These are phyloP conservation scores for Anorthoa munda DNA, from an alignment of 2,888 invertebrate species.

Conservation along the genomic window DNA sequence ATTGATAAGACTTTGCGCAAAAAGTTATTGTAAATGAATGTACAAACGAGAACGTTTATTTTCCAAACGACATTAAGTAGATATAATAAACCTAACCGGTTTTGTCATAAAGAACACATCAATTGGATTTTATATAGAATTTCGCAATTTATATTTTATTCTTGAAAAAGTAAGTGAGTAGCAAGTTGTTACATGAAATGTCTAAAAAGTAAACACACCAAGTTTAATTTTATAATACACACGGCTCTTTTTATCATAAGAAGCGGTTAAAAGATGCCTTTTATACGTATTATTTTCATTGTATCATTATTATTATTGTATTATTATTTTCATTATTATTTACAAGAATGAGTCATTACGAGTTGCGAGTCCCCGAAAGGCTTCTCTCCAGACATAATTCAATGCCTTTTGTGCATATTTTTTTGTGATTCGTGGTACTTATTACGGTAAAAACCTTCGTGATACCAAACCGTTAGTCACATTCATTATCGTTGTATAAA, in stretches of 20 bases:
- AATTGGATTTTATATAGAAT: not conserved
- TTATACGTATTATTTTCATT: slow-evolving; percentile 54
- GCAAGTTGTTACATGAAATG: not conserved
- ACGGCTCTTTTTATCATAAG: slow-evolving; percentile 16
- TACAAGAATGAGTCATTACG: slow-evolving; percentile 70
- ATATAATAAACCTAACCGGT: not conserved
- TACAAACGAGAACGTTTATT: too few species aligned
- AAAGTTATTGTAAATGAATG: too few species aligned
- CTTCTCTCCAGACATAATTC: slow-evolving; percentile 78
- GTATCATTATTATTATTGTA: too few species aligned
- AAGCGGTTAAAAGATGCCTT: slow-evolving; percentile 33
- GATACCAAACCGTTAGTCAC: slow-evolving; percentile 85
- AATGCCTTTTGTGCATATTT: slow-evolving; percentile 80
- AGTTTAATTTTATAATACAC: slow-evolving; percentile 5
- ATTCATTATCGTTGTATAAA: slow-evolving; percentile 88
- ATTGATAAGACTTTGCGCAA: too few species aligned
- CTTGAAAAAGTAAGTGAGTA: not conserved
- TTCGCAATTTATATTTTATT: not conserved
- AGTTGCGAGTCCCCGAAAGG: slow-evolving; percentile 68
- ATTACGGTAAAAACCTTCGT: slow-evolving; percentile 87
- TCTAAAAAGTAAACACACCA: slow-evolving; percentile 14
- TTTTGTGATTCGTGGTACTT: slow-evolving; percentile 80
- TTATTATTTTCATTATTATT: slow-evolving; percentile 58
- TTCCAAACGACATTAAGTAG: too few species aligned
- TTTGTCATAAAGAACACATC: not conserved